Evolutionary conservation across 1,140 invertebrate genomes (phyloP).

Genomic region (Scaptomyza pallida): DNA sequence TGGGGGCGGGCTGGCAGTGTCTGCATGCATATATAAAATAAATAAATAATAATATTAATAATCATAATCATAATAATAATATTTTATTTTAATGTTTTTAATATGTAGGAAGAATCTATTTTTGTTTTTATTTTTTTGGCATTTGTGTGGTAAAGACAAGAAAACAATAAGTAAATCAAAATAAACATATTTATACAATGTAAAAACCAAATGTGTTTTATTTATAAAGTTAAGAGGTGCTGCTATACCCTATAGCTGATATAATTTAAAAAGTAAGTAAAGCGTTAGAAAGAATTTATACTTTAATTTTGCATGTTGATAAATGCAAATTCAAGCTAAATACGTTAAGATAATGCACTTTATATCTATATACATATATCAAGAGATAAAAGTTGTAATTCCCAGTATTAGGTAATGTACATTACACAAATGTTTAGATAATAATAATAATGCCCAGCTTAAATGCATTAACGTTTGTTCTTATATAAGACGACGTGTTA

Average conservation of each 20-base stretch:
- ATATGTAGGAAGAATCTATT: constrained; percentile 31
- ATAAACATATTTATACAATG: constrained; percentile 78
- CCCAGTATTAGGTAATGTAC: no score
- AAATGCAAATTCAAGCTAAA: no score
- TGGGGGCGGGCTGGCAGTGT: constrained; percentile 7
- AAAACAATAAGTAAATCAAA: constrained; percentile 74
- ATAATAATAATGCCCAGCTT: neutral
- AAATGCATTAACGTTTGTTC: neutral
- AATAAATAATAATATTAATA: constrained; percentile 21
- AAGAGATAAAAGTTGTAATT: no score
- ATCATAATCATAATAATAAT: constrained; percentile 26
- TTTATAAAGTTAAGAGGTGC: neutral
- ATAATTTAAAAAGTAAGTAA: neutral
- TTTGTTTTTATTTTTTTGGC: constrained; percentile 46
- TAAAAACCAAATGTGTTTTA: constrained; percentile 49
- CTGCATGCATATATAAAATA: constrained; percentile 44
- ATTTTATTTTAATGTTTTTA: constrained; percentile 54
- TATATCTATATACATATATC: no score
- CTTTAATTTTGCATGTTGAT: no score
- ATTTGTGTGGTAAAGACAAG: constrained; percentile 50
- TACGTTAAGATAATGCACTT: no score
- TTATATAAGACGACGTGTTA: constrained; percentile 10
- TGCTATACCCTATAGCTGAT: no score
- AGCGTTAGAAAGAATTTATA: neutral
- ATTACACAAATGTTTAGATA: no score